phyloP scores from a whole-genome alignment of 2,888 invertebrate species.

The Cephus rjabovi region DNA sequence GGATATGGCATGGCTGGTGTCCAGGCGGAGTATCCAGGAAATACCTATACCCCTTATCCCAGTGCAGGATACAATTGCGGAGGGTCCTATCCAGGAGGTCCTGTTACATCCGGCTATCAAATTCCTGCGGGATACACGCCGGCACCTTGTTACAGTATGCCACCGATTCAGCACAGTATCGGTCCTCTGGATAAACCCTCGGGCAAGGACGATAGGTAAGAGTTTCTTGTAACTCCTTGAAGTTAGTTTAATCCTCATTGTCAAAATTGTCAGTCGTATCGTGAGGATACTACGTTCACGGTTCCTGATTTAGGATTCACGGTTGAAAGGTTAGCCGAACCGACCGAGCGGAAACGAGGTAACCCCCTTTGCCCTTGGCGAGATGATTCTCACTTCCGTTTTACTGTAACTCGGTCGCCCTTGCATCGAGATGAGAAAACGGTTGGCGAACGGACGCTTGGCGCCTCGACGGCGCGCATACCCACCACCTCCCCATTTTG shows the following conservation, averaged over 20 bases:
- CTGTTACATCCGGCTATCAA: constrained; percentile 72
- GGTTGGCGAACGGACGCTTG: background rate
- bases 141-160: constrained; percentile 87
- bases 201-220: constrained; percentile 79
- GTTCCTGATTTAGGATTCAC: background rate
- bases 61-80: constrained; percentile 73
- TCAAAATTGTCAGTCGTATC: background rate
- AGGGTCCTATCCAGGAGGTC: constrained; percentile 67
- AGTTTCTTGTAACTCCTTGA: background rate
- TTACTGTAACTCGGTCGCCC: background rate
- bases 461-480: constrained; percentile 4
- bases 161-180: constrained; percentile 77
- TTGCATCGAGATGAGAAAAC: background rate
- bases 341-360: background rate
- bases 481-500: constrained; percentile 67
- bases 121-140: constrained; percentile 78
- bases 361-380: background rate
- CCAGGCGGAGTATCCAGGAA: constrained; percentile 84
- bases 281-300: background rate
- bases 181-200: constrained; percentile 71
- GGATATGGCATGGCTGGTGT: constrained; percentile 83
- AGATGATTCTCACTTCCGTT: background rate
- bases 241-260: background rate
- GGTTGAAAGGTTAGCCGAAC: background rate
- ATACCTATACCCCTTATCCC: constrained; percentile 78